Conservation (phyloP, 1,140 invertebrate genomes). For the Lepidotrigona ventralis region DNA sequence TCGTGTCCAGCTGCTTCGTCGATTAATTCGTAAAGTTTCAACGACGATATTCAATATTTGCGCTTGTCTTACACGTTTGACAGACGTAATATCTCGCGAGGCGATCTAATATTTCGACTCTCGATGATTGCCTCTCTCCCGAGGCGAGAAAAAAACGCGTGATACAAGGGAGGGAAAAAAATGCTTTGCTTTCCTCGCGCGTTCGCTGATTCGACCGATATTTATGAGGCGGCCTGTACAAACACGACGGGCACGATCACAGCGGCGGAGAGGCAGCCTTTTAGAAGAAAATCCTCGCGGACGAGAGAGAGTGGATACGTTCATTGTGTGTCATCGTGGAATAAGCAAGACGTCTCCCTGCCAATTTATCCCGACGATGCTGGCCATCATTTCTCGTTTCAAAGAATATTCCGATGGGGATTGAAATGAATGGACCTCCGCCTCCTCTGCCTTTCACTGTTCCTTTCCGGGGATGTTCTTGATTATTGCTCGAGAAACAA, state of each 20-base stretch:
- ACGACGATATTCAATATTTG: not conserved
- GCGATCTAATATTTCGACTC: not conserved
- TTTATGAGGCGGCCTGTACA: constrained; percentile 60
- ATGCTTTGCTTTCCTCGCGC: not conserved
- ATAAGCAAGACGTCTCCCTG: constrained; percentile 62
- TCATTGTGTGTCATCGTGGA: constrained; percentile 63
- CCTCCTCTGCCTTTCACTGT: not conserved
- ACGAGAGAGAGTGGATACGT: constrained; percentile 51
- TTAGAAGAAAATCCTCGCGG: constrained; percentile 55
- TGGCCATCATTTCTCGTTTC: constrained; percentile 52
- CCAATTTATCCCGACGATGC: constrained; percentile 60
- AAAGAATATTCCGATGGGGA: constrained; percentile 54
- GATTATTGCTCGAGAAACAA: constrained; percentile 53
- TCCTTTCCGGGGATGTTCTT: constrained; percentile 28
- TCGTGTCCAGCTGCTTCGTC: no score
- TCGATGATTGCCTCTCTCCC: not conserved
- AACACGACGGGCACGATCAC: constrained; percentile 55
- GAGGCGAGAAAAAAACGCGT: not conserved
- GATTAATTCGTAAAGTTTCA: no score
- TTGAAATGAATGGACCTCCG: constrained; percentile 47
- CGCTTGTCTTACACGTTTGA: not conserved
- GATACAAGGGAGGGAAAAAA: not conserved
- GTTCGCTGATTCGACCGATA: constrained; percentile 49
- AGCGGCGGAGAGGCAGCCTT: constrained; percentile 23
- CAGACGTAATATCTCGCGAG: no score